phyloP scores from a whole-genome alignment of 2,888 invertebrate species.

The Leucozona laternaria region DNA sequence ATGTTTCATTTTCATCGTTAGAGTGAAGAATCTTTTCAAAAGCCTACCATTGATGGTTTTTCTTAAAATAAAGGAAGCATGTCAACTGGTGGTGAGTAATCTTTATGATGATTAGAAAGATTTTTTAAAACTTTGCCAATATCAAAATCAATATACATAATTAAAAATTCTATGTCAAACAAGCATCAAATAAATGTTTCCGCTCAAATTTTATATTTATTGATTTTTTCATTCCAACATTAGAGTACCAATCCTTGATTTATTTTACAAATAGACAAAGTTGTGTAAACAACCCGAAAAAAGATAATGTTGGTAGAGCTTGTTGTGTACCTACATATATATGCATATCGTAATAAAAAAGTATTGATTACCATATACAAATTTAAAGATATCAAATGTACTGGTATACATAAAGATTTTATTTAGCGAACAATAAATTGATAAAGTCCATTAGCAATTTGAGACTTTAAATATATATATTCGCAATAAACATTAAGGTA shows the following conservation, averaged over 20 bases:
- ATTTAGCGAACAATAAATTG: neutral
- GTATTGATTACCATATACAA: neutral
- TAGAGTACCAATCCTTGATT: neutral
- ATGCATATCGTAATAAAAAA: neutral
- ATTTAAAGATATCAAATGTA: neutral
- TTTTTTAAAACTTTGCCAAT: too few species aligned
- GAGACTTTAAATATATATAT: conserved; percentile 3
- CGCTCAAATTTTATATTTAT: neutral
- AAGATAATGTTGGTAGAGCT: neutral
- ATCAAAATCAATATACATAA: too few species aligned
- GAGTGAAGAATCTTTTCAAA: too few species aligned
- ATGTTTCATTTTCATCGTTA: too few species aligned
- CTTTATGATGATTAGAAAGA: too few species aligned
- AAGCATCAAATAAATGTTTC: neutral
- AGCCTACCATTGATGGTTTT: too few species aligned
- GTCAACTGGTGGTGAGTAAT: too few species aligned
- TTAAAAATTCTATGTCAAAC: neutral
- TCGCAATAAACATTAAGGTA: neutral
- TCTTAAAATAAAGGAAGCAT: too few species aligned
- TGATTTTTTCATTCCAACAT: neutral
- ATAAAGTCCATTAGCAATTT: conserved; percentile 2
- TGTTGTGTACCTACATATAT: neutral
- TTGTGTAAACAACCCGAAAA: neutral
- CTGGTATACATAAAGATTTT: neutral
- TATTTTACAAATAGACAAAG: neutral